Percentiles rank a stretch among this genome's conserved stretches.
phyloP scores from a whole-genome alignment of 2,888 invertebrate genomes.

The Chloroclysta siterata region DNA sequence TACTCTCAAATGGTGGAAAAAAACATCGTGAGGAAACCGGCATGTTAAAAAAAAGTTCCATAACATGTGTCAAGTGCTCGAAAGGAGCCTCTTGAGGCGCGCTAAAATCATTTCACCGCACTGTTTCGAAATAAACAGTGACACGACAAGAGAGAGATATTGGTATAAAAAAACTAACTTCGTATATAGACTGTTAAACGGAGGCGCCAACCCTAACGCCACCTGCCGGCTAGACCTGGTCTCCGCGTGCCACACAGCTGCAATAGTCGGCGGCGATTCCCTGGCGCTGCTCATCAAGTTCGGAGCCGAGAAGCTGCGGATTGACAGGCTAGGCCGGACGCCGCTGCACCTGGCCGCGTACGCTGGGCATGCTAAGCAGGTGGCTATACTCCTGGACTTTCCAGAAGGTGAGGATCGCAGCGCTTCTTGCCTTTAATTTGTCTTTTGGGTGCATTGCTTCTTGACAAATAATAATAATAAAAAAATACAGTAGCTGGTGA shows the following conservation, averaged over 20 bases:
- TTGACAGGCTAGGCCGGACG: conserved; percentile 74
- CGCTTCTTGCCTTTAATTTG: not conserved
- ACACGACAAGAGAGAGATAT: too few relatives aligned
- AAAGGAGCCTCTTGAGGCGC: too few relatives aligned
- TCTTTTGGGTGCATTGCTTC: not conserved
- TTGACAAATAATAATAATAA: too few relatives aligned
- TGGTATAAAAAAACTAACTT: not conserved
- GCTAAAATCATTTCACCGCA: too few relatives aligned
- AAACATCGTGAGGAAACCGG: too few relatives aligned
- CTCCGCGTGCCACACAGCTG: conserved; percentile 79
- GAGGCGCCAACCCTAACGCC: conserved; percentile 80
- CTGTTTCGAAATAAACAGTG: too few relatives aligned
- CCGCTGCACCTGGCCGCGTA: conserved; percentile 80
- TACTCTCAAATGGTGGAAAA: too few relatives aligned
- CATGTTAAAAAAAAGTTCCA: too few relatives aligned
- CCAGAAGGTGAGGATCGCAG: conserved; percentile 63
- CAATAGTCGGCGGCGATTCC: conserved; percentile 68
- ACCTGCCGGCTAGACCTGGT: conserved; percentile 74
- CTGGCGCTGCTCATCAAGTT: conserved; percentile 68
- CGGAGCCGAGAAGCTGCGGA: conserved; percentile 72
- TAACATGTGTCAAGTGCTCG: too few relatives aligned
- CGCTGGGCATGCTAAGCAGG: conserved; percentile 72
- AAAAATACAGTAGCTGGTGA: too few relatives aligned
- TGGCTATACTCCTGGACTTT: conserved; percentile 72
- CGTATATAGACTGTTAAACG: conserved; percentile 67